These are phyloP conservation scores for Hipposideros armiger DNA, from an alignment of 2,113 vertebrate species.

Conservation along the genomic window DNA sequence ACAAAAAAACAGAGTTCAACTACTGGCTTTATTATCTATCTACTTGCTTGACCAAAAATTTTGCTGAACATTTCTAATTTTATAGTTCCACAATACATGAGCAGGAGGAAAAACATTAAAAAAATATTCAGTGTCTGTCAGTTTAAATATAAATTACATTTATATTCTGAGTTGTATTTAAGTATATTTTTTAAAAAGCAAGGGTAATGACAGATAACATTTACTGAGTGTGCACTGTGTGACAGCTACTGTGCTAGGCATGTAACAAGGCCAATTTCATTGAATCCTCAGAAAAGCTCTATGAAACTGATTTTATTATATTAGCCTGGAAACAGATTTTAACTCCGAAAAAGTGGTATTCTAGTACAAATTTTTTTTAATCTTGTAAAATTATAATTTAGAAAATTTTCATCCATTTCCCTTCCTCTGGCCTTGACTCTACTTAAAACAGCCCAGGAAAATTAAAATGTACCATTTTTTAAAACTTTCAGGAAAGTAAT, in stretches of 20 bases:
- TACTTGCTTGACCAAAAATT: neutral
- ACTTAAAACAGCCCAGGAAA: neutral
- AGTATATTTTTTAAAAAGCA: neutral
- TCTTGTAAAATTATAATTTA: conserved; percentile 17
- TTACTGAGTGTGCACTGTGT: neutral
- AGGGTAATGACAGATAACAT: neutral
- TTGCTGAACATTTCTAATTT: neutral
- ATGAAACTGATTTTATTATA: neutral
- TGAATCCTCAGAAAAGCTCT: neutral
- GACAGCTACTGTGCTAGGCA: neutral
- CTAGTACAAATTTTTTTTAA: neutral
- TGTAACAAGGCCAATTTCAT: neutral
- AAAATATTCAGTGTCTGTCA: neutral
- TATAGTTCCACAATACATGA: accelerated
- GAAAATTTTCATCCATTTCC: neutral
- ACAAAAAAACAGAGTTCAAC: neutral
- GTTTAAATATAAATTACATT: neutral
- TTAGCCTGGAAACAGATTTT: neutral
- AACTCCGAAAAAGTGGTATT: neutral
- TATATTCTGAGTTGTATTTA: neutral
- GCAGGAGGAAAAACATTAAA: neutral
- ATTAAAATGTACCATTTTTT: conserved; percentile 4
- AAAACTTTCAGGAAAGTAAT: conserved; percentile 43
- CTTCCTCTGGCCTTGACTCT: neutral
- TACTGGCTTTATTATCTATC: neutral